phyloP scores from a whole-genome alignment of 2,797 vertebrate genomes.

The Pelochelys cantorii region DNA sequence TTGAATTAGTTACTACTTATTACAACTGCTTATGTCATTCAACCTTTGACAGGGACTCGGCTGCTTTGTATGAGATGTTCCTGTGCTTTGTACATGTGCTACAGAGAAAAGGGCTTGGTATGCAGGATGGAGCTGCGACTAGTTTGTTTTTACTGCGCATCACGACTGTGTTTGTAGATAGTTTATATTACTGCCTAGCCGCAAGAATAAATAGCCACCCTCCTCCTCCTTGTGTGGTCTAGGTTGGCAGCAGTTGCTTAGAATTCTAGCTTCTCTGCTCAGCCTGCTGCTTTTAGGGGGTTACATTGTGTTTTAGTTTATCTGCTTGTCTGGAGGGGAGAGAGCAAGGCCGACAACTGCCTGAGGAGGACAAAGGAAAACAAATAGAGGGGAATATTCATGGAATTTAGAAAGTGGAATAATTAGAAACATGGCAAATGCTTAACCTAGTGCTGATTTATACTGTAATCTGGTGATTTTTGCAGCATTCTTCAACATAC shows the following conservation, averaged over 20 bases:
- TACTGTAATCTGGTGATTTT: neutral
- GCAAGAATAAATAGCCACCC: conserved; percentile 37
- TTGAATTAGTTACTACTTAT: neutral
- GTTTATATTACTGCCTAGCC: conserved; percentile 45
- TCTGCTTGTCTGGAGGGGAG: neutral
- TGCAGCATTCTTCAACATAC: fast-evolving
- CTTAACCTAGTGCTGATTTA: neutral
- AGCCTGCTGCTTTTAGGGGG: neutral
- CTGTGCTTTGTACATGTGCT: neutral
- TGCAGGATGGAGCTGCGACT: neutral
- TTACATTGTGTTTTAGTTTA: neutral
- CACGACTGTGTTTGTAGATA: conserved; percentile 55
- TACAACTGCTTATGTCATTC: neutral
- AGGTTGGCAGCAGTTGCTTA: conserved; percentile 40
- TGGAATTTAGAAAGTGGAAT: neutral
- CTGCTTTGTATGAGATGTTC: neutral
- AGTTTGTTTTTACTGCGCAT: conserved; percentile 39
- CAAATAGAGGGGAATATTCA: neutral
- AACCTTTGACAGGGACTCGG: neutral
- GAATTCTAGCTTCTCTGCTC: neutral
- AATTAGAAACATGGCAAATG: neutral
- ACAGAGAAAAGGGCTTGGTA: neutral
- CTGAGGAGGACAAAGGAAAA: neutral
- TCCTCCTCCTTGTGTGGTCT: neutral
- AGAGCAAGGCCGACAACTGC: neutral